Evolutionary conservation across 1,140 invertebrate genomes (phyloP), one percentile per base, ranked within the genome.

Genomic region (Carcinoscorpius rotundicauda): DNA sequence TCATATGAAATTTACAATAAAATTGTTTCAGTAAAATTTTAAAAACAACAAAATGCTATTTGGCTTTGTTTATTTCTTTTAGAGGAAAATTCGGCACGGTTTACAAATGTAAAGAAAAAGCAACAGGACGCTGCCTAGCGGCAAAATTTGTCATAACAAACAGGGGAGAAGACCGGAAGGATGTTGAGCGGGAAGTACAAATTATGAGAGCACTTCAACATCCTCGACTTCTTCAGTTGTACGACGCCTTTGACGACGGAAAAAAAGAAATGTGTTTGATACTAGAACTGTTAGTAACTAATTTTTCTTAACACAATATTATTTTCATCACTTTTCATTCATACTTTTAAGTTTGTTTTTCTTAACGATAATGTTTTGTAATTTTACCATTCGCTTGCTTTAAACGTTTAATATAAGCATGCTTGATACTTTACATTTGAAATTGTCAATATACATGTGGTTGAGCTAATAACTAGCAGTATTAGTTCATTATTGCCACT

Each of bases 71-170:
- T 29, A 29, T 29, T 29, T 29, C 29, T 78, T 79, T 48, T 78
- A 98, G 97, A 70, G 97, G 97, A 3, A 98, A 98, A 84, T 99
- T 99, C 78, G 95, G 95, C 29, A 94, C 91, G 49, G 96, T 98
- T 5, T 96, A 94, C 79, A 84, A 86, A 74, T 98, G 94, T 76
- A 82, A 81, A 65, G 93, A 97, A 76, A 92, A 88, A 75, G 78
- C 78, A 9, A 89, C 86, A 0, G 86, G 87, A 0, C 77, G 93
- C 60, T 82, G 85, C 65, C 79, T 98, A 66, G 96, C 96, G 2
- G 93, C 93, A 0, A 98, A 98, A 78, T 91, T 97, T 74, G 89
- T 98, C 57, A 86, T 85, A 55, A 87, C 90, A 6, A 83, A 82
- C 48, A 85, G 88, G 65, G 84, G 88, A 65, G 91, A 96, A 74